These are phyloP conservation scores for Cynocephalus volans DNA, from an alignment of 2,113 vertebrate genomes.

Conservation along the genomic window DNA sequence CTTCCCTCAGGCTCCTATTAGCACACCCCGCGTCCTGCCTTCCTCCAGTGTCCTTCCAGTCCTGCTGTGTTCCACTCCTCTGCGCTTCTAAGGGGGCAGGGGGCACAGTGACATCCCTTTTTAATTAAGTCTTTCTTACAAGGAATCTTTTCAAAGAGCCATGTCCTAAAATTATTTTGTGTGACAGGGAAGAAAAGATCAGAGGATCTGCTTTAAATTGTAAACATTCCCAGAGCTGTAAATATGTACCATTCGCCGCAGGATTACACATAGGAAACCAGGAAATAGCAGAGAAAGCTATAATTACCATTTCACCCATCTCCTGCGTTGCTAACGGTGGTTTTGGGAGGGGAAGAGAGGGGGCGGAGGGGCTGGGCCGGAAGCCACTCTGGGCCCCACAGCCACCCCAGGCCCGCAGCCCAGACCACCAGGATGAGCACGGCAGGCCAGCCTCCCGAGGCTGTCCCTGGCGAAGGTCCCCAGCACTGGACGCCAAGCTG, in stretches of 20 bases:
- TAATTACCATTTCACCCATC: neutral
- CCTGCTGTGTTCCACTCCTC: neutral
- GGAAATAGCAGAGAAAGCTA: neutral
- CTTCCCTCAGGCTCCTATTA: neutral
- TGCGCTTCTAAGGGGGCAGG: neutral
- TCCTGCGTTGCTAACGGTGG: neutral
- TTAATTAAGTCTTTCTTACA: neutral
- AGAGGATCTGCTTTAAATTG: neutral
- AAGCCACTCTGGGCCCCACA: neutral
- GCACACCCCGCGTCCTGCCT: too few species aligned
- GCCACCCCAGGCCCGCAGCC: neutral
- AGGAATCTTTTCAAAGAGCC: neutral
- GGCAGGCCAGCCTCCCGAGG: neutral
- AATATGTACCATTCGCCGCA: neutral
- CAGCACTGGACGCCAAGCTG: conserved; percentile 32
- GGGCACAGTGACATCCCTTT: neutral
- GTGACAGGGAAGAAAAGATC: neutral
- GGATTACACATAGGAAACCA: neutral
- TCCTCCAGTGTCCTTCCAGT: too few species aligned
- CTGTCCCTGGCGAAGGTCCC: neutral
- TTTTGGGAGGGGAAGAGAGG: neutral
- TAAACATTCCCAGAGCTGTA: conserved; percentile 9
- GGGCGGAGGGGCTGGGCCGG: neutral
- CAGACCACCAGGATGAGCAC: neutral
- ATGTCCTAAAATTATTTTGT: neutral